A percentile compares a stretch with the other conserved stretches of the same genome.
These are phyloP conservation scores for Epizoanthus fatuus DNA, from an alignment of 92 coral and sea anemone genomes.

Conservation along the genomic window DNA sequence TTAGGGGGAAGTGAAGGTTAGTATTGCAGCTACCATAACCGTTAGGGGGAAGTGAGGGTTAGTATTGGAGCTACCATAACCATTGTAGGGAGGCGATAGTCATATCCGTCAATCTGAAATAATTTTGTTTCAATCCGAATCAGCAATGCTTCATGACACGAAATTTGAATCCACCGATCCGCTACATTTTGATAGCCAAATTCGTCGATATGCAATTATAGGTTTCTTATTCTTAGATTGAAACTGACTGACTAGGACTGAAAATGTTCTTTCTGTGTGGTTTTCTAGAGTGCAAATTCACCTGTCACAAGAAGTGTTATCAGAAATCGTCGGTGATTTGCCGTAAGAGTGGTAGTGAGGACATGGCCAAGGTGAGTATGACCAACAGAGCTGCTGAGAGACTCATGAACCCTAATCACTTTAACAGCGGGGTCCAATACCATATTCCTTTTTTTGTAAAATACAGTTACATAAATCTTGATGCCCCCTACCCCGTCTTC, in stretches of 20 bases:
- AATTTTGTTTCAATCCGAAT: no score
- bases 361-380: constrained; percentile 80
- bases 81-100: no score
- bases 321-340: constrained; percentile 82
- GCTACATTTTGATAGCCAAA: neutral
- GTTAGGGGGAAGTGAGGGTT: no score
- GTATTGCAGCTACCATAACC: no score
- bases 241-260: neutral
- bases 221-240: neutral
- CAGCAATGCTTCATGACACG: no score
- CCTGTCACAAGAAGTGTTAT: constrained; percentile 98
- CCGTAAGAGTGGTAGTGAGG: constrained; percentile 72
- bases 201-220: neutral
- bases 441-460: no score
- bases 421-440: neutral
- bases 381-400: neutral
- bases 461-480: no score
- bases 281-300: constrained; percentile 89
- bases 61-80: no score
- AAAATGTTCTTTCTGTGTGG: neutral
- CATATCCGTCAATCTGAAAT: no score
- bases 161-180: neutral
- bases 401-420: no score
- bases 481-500: neutral
- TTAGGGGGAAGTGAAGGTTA: constrained; percentile 78